Evolutionary conservation across 1,140 invertebrate species (phyloP).

Genomic region (Saccostrea cuccullata): DNA sequence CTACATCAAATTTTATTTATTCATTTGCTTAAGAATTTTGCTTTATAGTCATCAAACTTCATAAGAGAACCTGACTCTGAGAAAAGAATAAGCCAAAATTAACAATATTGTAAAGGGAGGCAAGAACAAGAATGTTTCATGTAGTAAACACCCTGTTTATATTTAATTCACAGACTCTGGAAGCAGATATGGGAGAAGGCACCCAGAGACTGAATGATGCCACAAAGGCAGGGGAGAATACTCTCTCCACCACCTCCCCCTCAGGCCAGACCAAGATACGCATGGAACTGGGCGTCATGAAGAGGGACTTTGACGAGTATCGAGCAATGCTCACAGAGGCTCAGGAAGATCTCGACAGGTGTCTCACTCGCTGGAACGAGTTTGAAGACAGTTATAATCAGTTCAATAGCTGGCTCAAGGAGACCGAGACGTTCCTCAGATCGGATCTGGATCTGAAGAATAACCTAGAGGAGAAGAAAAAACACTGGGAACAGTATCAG

Average conservation of each 20-base stretch:
- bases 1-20: too few relatives aligned
- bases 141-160: too few relatives aligned
- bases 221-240: constrained; percentile 69
- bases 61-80: too few relatives aligned
- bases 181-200: constrained; percentile 70
- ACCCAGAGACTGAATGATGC: constrained; percentile 68
- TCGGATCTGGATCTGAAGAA: constrained; percentile 93
- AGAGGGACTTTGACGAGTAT: constrained; percentile 74
- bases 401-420: constrained; percentile 93
- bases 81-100: too few relatives aligned
- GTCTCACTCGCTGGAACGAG: constrained; percentile 73
- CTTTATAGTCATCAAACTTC: too few relatives aligned
- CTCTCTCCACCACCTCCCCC: constrained; percentile 72
- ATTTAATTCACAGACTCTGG: constrained; percentile 58
- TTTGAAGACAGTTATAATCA: constrained; percentile 83
- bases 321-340: constrained; percentile 67
- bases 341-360: constrained; percentile 81
- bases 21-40: too few relatives aligned
- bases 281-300: constrained; percentile 72
- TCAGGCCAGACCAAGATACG: constrained; percentile 75
- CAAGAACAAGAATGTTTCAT: too few relatives aligned
- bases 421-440: constrained; percentile 93
- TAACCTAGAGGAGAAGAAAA: constrained; percentile 94
- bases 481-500: constrained; percentile 83
- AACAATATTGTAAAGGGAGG: too few relatives aligned